Evolutionary conservation across 2,113 vertebrate genomes (phyloP), one percentile per base, ranked within the genome.

Genomic region (Proteles cristata): DNA sequence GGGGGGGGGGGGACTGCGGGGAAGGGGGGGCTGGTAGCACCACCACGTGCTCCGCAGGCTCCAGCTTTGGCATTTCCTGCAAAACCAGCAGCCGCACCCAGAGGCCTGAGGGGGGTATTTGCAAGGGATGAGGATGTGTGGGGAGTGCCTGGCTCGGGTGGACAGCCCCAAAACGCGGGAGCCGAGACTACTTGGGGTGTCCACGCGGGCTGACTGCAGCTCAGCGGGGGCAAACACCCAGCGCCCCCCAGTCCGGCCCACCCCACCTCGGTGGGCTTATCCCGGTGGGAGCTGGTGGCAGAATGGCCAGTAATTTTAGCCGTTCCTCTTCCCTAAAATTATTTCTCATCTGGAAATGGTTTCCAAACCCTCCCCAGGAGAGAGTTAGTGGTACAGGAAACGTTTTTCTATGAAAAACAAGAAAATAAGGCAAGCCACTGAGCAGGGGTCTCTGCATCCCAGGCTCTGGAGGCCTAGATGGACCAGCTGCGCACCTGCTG

Each of bases 341-440:
- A 95, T 95, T 96, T 95, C 83, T 68, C 89, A 92, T 88, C 73
- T 94, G 93, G 79, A 97, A 95, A 93, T 79, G 73, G 96, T 96
- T 96, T 94, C 82, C 73, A 76, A 83, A 69, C 82, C 90, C 94
- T 90, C 82, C 90, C 95, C 90, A 96, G 96, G 90, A 97, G 96
- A 74, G 83, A 96, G 90, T 25, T 93, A 88, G 94, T 87, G 86
- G 94, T 8, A 0, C 79, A 80, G 74, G 65, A 45, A 96, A 95
- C 81, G 76, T 88, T 92, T 89, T 93, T 73, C 55, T 87, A 53
- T 69, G 79, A 61, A 77, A 94, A 97, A 97, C 15, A 87, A 84
- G 63, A 77, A 82, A 86, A 61, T 1, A 16, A 71, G 83, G 48
- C 74, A 61, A 81, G 15, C 39, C 31, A 55, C 10, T 0, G 23